Percentiles rank a stretch among this genome's conserved stretches.
phyloP scores from a whole-genome alignment of 2,797 vertebrate species.

The Trematomus bernacchii region DNA sequence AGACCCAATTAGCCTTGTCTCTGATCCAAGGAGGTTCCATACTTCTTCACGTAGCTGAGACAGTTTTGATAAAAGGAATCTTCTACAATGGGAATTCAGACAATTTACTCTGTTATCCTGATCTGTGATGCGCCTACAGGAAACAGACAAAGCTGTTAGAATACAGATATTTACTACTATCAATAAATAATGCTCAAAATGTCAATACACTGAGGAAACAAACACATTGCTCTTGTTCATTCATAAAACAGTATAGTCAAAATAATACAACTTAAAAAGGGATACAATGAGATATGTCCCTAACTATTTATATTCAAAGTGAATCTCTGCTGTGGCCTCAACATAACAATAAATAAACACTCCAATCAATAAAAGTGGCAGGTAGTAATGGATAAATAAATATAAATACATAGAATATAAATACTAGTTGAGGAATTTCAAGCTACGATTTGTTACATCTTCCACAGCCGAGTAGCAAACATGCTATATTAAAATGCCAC shows the following conservation, averaged over 20 bases:
- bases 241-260: background rate
- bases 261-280: background rate
- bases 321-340: slow-evolving; percentile 21
- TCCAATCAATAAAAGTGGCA: slow-evolving; percentile 45
- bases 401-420: slow-evolving; percentile 35
- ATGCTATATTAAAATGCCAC: slow-evolving; percentile 73
- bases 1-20: slow-evolving; percentile 66
- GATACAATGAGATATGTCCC: slow-evolving; percentile 6
- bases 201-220: slow-evolving; percentile 8
- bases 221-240: background rate
- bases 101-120: slow-evolving; percentile 19
- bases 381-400: slow-evolving; percentile 43
- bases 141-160: slow-evolving; percentile 24
- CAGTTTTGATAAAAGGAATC: slow-evolving; percentile 48
- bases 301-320: background rate
- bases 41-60: slow-evolving; percentile 42
- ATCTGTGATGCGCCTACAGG: slow-evolving; percentile 15
- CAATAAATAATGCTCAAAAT: slow-evolving; percentile 6
- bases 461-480: slow-evolving; percentile 38
- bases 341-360: slow-evolving; percentile 47
- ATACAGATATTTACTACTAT: slow-evolving; percentile 4
- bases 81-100: slow-evolving; percentile 18
- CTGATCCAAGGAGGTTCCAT: slow-evolving; percentile 48
- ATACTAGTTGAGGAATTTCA: slow-evolving; percentile 40
- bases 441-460: slow-evolving; percentile 49